Percentiles rank a stretch among this genome's conserved stretches.
These are phyloP conservation scores for Pogona vitticeps DNA, from an alignment of 2,113 vertebrate genomes.

Conservation along the genomic window DNA sequence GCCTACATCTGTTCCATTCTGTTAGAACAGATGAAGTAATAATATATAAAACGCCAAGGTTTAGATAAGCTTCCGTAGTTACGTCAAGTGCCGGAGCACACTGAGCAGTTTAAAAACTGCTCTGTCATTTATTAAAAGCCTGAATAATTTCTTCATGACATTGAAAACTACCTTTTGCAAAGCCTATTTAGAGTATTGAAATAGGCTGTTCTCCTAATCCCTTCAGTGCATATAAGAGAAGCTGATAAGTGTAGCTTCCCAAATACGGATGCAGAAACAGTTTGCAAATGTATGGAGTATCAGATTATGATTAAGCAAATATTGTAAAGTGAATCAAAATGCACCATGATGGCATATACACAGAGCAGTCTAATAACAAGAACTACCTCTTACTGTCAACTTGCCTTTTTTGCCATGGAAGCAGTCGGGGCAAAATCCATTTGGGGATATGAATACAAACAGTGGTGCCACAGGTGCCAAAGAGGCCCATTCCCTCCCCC, in stretches of 20 bases:
- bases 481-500: too few relatives aligned
- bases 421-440: too few relatives aligned
- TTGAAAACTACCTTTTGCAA: constrained; percentile 34
- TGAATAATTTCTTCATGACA: constrained; percentile 56
- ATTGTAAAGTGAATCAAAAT: not conserved
- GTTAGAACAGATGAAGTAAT: constrained; percentile 40
- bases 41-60: constrained; percentile 40
- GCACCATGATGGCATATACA: not conserved
- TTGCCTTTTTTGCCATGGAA: too few relatives aligned
- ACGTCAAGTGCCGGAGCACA: constrained; percentile 25
- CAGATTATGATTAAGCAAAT: constrained; percentile 6
- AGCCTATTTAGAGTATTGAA: constrained; percentile 45
- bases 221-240: not conserved
- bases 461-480: too few relatives aligned
- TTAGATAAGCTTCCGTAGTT: constrained; percentile 53
- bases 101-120: constrained; percentile 55
- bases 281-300: constrained; percentile 16
- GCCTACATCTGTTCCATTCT: constrained; percentile 19
- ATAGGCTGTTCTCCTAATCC: constrained; percentile 38
- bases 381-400: too few relatives aligned
- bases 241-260: constrained; percentile 37
- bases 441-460: too few relatives aligned
- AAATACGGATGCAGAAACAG: constrained; percentile 17
- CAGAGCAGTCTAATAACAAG: too few relatives aligned
- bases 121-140: constrained; percentile 48